phyloP scores from a whole-genome alignment of 2,113 vertebrate genomes.

The Heterocephalus glaber region DNA sequence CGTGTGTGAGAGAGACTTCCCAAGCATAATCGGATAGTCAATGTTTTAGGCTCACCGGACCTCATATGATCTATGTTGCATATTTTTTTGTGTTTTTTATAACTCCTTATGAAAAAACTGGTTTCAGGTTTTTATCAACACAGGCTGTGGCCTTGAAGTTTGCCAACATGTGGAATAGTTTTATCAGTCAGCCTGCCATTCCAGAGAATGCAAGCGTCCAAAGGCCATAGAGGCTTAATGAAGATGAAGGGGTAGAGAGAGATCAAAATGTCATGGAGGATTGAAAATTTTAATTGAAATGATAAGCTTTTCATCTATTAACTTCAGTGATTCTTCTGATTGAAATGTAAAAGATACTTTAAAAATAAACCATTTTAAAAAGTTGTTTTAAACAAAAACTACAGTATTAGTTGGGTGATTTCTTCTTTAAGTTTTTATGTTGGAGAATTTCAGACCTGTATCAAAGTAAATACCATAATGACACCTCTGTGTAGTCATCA shows the following conservation, averaged over 20 bases:
- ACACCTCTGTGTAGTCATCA: background rate
- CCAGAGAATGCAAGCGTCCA: background rate
- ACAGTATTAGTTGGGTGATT: background rate
- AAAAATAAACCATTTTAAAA: background rate
- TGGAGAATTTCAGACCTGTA: background rate
- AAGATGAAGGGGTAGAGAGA: background rate
- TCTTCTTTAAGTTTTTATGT: slow-evolving; percentile 3
- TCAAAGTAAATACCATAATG: background rate
- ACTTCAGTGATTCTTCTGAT: slow-evolving; percentile 28
- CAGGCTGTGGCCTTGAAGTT: background rate
- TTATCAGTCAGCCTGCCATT: background rate
- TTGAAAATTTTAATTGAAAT: slow-evolving; percentile 40
- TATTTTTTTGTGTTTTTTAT: background rate
- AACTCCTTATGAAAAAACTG: slow-evolving; percentile 14
- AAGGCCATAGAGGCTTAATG: background rate
- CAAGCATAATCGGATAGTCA: background rate
- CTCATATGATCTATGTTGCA: background rate
- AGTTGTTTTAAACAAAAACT: background rate
- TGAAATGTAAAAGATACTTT: slow-evolving; percentile 28
- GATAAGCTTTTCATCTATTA: slow-evolving; percentile 25
- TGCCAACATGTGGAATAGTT: background rate
- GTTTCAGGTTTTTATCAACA: background rate
- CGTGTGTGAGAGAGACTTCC: background rate
- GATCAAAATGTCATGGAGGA: background rate
- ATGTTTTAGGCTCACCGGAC: background rate